Base-by-base conservation (phyloP, 2,888 invertebrate species). In the Melanostoma mellinum region DNA sequence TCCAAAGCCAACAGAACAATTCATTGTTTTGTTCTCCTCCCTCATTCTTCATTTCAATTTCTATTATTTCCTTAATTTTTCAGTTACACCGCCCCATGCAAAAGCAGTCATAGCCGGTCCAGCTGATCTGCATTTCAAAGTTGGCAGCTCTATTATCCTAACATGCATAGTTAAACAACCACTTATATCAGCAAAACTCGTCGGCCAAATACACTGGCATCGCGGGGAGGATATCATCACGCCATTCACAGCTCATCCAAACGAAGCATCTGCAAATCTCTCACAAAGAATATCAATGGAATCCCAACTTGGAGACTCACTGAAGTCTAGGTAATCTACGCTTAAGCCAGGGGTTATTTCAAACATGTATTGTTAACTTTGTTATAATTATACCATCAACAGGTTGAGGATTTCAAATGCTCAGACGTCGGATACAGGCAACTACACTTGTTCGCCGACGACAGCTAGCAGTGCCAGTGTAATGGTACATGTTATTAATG, bases 381-480 rank as follows among this genome's bases (percentile, higher is more conserved):
- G 46, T 60, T 6, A 65, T 58, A 20, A 63, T 60, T 67, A 56
- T 60, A 20, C 42, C 56, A 42, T 58, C 61, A 4, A 32, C 52
- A 92, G 95, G 88, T 92, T 96, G 88, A 94, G 94, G 86, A 96
- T 96, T 88, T 94, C 94, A 87, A 94, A 94, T 90, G 94, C 95
- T 61, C 93, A 94, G 88, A 94, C 94, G 61, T 93, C 94, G 56
- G 97, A 97, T 92, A 96, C 96, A 72, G 97, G 97, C 76, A 97
- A 97, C 92, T 97, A 97, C 91, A 96, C 96, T 89, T 97, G 97
- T 90, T 95, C 95, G 81, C 97, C 97, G 8, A 97, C 97, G 44
- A 95, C 96, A 91, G 96, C 97, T 65, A 95, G 95, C 87, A 94
- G 95, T 46, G 95, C 96, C 85, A 96, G 95, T 87, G 96, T 97